Percentiles rank a stretch among this genome's conserved stretches.
These are phyloP conservation scores for Siniperca scherzeri DNA, from an alignment of 2,797 vertebrate genomes.

Conservation along the genomic window DNA sequence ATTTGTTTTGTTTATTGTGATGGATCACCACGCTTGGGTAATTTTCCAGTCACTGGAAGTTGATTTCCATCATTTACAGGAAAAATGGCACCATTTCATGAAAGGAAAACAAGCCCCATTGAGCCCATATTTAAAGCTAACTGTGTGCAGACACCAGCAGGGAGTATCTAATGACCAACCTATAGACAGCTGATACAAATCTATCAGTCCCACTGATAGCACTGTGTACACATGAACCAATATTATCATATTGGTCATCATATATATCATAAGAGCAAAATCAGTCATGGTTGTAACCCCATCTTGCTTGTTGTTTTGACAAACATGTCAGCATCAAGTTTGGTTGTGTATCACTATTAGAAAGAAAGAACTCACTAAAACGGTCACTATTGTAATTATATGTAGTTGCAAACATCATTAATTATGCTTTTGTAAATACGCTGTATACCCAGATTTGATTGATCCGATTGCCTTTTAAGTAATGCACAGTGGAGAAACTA, in stretches of 20 bases:
- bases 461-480: too few relatives aligned
- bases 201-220: neutral
- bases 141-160: neutral
- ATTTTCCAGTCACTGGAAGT: slow-evolving; percentile 37
- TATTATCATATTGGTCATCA: too few relatives aligned
- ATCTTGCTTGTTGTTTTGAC: neutral
- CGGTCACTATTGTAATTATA: neutral
- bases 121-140: slow-evolving; percentile 14
- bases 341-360: neutral
- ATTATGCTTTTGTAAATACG: too few relatives aligned
- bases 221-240: neutral
- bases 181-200: neutral
- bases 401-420: neutral
- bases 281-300: neutral
- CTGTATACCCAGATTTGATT: too few relatives aligned
- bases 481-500: neutral
- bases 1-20: slow-evolving; percentile 48
- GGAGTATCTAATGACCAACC: neutral
- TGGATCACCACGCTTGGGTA: slow-evolving; percentile 19
- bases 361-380: neutral
- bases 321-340: neutral
- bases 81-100: slow-evolving; percentile 23
- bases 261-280: too few relatives aligned
- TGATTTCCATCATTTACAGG: slow-evolving; percentile 31
- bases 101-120: slow-evolving; percentile 14